Evolutionary conservation across 2,797 vertebrate species (phyloP), one percentile per base, ranked within the genome.

Genomic region (Tinamus major): DNA sequence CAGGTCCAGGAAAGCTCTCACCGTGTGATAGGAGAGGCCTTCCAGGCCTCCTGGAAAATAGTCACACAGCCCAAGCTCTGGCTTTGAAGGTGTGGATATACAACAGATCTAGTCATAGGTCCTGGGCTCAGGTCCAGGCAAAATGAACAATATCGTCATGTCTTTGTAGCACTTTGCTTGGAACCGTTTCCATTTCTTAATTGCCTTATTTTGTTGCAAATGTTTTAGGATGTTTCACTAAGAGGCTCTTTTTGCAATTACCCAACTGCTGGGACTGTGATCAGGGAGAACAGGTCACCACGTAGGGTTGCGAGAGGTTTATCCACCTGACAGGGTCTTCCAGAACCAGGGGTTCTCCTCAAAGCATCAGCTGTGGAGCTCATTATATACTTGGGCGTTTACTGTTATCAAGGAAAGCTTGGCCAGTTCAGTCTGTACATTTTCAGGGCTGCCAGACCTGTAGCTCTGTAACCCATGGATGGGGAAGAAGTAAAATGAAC

Each of bases 1-100:
- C 0, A 6, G 89, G 81, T 87, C 87, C 92, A 89, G 85, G 58
- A 93, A 93, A 89, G 68, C 62, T 92, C 76, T 92, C 35, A 42
- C 62, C 37, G 65, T 2, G 10, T 0, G 51, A 94, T 16, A 94
- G 69, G 29, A 55, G 53, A 55, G 29, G 29, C 53, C 53, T 55
- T 55, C 53, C 53, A 55, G 53, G 53, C 53, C 53, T 56, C 53
- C 53, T n/a, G 53, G 53, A 82, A 85, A 83, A 15, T 42, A 67
- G 0, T 6, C 72, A 44, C 70, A 48, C 15, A 80, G 68, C 19
- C 23, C 71, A 85, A 49, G 61, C 39, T 59, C 56, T 83, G 83
- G 35, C 63, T 93, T 81, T 80, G 82, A 87, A 92, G 82, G 49
- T 80, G 65, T 69, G 42, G 65, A 29, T 59, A 35, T 46, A 78